phyloP scores from a whole-genome alignment of 2,113 vertebrate species.

The Ia io region DNA sequence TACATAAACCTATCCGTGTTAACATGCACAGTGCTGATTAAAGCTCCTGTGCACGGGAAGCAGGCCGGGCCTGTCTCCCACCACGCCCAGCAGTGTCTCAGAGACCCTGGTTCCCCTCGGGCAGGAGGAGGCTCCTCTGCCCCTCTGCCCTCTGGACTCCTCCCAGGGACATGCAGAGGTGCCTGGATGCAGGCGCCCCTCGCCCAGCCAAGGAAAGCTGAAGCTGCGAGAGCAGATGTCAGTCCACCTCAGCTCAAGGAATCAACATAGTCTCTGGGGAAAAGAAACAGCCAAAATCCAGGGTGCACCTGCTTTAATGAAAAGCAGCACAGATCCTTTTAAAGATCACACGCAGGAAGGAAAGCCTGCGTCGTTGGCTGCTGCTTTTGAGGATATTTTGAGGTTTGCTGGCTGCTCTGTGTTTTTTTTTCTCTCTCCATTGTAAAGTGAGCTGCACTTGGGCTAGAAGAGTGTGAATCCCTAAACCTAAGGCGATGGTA shows the following conservation, averaged over 20 bases:
- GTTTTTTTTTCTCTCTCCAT: background rate
- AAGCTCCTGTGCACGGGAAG: too few species aligned
- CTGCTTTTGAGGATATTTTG: background rate
- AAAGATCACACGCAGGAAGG: background rate
- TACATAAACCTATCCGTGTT: background rate
- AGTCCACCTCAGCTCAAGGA: background rate
- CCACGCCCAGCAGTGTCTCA: too few species aligned
- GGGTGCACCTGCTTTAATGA: background rate
- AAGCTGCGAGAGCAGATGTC: background rate
- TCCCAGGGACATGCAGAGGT: background rate
- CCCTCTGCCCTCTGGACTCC: background rate
- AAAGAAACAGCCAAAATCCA: background rate
- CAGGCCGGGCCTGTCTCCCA: background rate
- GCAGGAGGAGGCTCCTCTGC: background rate
- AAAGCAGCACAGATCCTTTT: background rate
- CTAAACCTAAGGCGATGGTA: background rate
- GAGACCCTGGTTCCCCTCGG: too few species aligned
- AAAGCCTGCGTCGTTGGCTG: background rate
- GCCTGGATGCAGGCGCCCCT: fast-evolving
- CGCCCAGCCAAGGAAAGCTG: background rate
- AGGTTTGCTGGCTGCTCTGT: background rate
- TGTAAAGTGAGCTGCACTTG: background rate
- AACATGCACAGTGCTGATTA: background rate
- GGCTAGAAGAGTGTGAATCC: background rate
- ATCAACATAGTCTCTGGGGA: background rate